Conservation (phyloP, 2,888 invertebrate genomes). For the Himalopsyche anomala region DNA sequence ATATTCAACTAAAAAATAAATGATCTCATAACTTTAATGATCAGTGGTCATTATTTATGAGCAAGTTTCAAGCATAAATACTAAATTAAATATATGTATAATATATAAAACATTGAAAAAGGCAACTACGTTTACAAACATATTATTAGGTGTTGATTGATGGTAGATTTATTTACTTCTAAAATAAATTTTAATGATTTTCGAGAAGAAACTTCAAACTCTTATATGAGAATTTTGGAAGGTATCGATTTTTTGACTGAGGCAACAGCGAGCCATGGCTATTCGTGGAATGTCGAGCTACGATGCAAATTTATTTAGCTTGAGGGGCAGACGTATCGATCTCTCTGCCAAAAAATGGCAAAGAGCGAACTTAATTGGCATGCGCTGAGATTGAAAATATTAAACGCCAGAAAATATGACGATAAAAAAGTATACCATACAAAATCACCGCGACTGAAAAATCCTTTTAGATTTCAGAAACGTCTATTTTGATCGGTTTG, state of each 20-base stretch:
- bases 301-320: constrained; percentile 60
- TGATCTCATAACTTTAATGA: too few relatives aligned
- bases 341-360: constrained; percentile 50
- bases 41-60: too few relatives aligned
- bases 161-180: too few relatives aligned
- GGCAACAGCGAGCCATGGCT: neutral
- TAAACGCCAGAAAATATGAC: constrained; percentile 46
- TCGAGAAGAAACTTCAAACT: too few relatives aligned
- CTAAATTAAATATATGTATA: too few relatives aligned
- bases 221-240: neutral
- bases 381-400: constrained; percentile 47
- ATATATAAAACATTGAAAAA: too few relatives aligned
- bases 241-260: constrained; percentile 6
- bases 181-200: too few relatives aligned
- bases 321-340: constrained; percentile 50
- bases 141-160: too few relatives aligned
- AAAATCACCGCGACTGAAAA: neutral
- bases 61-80: too few relatives aligned
- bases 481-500: neutral
- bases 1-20: too few relatives aligned
- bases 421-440: neutral
- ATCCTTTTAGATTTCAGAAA: constrained; percentile 28
- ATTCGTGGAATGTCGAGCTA: constrained; percentile 44
- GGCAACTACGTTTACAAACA: too few relatives aligned
- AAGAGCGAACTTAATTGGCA: constrained; percentile 50